These are phyloP conservation scores for Bradypus variegatus DNA, from an alignment of 2,797 vertebrate genomes.

Conservation along the genomic window DNA sequence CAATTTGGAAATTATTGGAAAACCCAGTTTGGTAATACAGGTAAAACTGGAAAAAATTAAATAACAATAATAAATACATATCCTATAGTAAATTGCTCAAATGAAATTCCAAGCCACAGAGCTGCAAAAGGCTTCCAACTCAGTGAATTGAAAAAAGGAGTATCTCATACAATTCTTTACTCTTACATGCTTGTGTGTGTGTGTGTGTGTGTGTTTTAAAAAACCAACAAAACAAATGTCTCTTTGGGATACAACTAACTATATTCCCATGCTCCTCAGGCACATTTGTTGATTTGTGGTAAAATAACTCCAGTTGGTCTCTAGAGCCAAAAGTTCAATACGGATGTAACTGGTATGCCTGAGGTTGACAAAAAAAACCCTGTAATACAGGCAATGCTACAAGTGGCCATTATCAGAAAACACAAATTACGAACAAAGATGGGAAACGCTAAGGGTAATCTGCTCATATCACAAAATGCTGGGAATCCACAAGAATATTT, in stretches of 20 bases:
- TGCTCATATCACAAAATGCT: slow-evolving; percentile 81
- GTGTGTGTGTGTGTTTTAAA: slow-evolving; percentile 61
- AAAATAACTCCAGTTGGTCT: slow-evolving; percentile 70
- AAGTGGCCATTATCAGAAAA: slow-evolving; percentile 78
- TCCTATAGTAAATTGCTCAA: slow-evolving; percentile 75
- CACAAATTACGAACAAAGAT: slow-evolving; percentile 80
- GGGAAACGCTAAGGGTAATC: slow-evolving; percentile 80
- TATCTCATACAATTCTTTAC: slow-evolving; percentile 72
- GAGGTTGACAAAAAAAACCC: slow-evolving; percentile 78
- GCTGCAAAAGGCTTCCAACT: slow-evolving; percentile 76
- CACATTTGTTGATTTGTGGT: slow-evolving; percentile 70
- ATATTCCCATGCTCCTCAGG: slow-evolving; percentile 73
- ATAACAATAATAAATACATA: slow-evolving; percentile 71
- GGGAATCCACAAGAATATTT: slow-evolving; percentile 81
- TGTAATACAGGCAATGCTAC: slow-evolving; percentile 79
- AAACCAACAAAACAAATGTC: slow-evolving; percentile 64
- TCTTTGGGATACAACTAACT: slow-evolving; percentile 75
- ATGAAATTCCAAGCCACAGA: slow-evolving; percentile 77
- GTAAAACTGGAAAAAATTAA: slow-evolving; percentile 74
- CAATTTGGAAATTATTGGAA: slow-evolving; percentile 78
- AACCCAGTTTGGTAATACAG: slow-evolving; percentile 77
- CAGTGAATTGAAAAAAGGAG: slow-evolving; percentile 69
- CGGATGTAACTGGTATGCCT: slow-evolving; percentile 72
- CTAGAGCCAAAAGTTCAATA: slow-evolving; percentile 75
- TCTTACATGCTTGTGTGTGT: slow-evolving; percentile 68